These are phyloP conservation scores for Masticophis lateralis DNA, from an alignment of 2,797 vertebrate genomes.

Conservation along the genomic window DNA sequence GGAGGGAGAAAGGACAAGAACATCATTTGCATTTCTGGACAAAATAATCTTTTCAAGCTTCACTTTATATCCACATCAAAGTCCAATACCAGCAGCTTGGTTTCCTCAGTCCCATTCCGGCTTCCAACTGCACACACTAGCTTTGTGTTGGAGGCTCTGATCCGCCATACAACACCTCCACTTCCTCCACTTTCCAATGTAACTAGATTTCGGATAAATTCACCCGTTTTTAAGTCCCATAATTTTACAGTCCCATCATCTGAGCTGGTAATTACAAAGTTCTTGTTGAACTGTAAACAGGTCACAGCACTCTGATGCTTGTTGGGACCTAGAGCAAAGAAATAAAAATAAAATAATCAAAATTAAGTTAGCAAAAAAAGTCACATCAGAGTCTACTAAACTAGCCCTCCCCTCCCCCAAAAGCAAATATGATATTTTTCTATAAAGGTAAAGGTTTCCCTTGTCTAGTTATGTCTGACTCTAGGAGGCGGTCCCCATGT, in stretches of 20 bases:
- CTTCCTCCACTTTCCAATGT: conserved; percentile 99
- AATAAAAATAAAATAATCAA: conserved; percentile 52
- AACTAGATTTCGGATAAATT: conserved; percentile 99
- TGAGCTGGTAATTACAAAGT: conserved; percentile 99
- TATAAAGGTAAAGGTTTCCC: background rate
- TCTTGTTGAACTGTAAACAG: conserved; percentile 99
- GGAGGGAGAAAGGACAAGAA: conserved; percentile 69
- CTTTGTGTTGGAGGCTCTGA: conserved; percentile 98
- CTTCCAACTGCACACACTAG: conserved; percentile 98
- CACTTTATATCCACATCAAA: conserved; percentile 99
- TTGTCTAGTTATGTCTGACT: background rate
- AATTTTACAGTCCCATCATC: conserved; percentile 99
- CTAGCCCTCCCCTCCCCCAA: background rate
- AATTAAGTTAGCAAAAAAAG: conserved; percentile 45
- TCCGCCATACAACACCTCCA: conserved; percentile 97
- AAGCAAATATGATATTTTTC: background rate
- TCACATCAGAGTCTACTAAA: conserved; percentile 4
- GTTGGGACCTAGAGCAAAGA: conserved; percentile 85
- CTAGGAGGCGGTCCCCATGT: rapidly evolving
- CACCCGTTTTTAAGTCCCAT: conserved; percentile 99
- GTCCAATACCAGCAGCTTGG: conserved; percentile 99
- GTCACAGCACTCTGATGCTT: conserved; percentile 99
- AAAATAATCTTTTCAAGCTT: conserved; percentile 75
- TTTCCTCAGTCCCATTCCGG: conserved; percentile 98
- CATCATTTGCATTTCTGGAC: conserved; percentile 73